Base-by-base conservation (phyloP, 1,140 invertebrate species). In the Rhyzopertha dominica region DNA sequence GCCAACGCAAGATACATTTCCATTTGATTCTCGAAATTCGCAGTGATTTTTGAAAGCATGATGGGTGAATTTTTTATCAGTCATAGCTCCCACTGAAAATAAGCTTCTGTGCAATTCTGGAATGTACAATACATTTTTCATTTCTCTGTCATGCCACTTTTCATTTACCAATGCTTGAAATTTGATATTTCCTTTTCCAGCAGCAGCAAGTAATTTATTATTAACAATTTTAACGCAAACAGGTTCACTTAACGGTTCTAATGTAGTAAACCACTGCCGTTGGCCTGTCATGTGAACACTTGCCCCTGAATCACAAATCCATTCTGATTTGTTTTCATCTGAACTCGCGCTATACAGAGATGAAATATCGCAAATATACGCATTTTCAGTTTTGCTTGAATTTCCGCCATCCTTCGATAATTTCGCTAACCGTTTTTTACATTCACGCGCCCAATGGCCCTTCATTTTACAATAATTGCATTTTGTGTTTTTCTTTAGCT, bases 121-220 rank as follows among this genome's bases (percentile, higher is more conserved):
- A 20, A 46, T 20, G 16, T 34, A 47, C 1, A 47, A 38, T 12
- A 47, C 45, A 19, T 47, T 46, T 10, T 42, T 16, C 1, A 44
- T 47, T 1, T 16, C 34, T 14, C 46, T 23, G 25, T 50, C 19
- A 24, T 34, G 8, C 39, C 46, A 51, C 26, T 43, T 20, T 14
- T 20, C 18, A 14, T 51, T 14, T 3, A 35, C 31, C n/a, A 32
- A 26, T n/a, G 23, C 39, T 25, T 54, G 13, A 10, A 65, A 47
- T 23, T 52, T 47, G 13, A 61, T 49, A 3, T 34, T 44, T 14
- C 60, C 55, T 13, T 30, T 35, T 19, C 60, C 61, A 5, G 38
- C 5, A 0, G 52, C 56, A 25, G 35, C 4, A 3, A 62, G 52
- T 16, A 20, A 19, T 12, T 50, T 26, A 9, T 54, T 48, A 41